A percentile compares a stretch with the other conserved stretches of the same genome.
Conservation (phyloP, 2,113 vertebrate species). For the Callocephalon fimbriatum region DNA sequence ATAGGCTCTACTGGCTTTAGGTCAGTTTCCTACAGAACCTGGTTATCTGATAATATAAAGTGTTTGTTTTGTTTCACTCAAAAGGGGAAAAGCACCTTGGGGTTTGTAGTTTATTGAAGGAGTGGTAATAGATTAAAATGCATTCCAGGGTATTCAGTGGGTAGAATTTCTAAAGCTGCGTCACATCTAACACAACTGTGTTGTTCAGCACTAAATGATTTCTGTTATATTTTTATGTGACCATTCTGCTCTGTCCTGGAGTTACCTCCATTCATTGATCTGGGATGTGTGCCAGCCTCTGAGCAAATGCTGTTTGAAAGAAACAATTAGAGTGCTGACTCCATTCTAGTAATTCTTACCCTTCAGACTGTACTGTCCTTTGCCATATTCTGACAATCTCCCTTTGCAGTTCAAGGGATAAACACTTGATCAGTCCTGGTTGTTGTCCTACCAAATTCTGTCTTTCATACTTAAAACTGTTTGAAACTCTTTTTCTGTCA, state of each 20-base stretch:
- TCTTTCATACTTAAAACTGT: background rate
- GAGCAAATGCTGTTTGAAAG: background rate
- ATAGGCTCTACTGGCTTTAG: background rate
- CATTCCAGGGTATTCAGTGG: background rate
- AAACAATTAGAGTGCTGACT: conserved; percentile 25
- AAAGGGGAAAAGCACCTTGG: background rate
- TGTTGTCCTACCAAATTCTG: background rate
- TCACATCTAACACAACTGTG: background rate
- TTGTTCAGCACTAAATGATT: background rate
- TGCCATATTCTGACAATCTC: background rate
- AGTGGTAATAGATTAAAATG: background rate
- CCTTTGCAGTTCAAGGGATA: background rate
- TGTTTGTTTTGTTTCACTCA: background rate
- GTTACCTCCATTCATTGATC: conserved; percentile 64
- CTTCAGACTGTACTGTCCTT: background rate
- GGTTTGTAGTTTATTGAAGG: background rate
- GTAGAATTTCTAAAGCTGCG: background rate
- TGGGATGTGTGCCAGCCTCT: conserved; percentile 35
- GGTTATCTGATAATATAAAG: background rate
- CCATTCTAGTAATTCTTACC: conserved; percentile 7
- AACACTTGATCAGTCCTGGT: background rate
- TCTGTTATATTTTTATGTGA: conserved; percentile 38
- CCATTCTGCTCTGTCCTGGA: background rate
- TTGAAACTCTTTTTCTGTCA: background rate
- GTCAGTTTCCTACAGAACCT: background rate